A percentile compares a stretch with the other conserved stretches of the same genome.
Evolutionary conservation across 1,140 invertebrate species (phyloP).

Genomic region (Anastatus disparis): DNA sequence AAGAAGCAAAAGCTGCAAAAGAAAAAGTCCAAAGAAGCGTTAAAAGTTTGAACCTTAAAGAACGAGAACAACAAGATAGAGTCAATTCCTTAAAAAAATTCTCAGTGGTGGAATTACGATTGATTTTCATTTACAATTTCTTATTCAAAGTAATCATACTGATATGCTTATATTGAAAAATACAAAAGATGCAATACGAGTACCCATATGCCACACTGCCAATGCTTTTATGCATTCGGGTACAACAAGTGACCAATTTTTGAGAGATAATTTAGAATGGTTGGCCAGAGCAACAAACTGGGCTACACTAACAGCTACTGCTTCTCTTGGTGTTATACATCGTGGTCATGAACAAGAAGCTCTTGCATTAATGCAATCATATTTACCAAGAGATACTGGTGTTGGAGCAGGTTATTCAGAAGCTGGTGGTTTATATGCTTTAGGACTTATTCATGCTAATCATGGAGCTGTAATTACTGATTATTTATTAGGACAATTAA

Average conservation of each 20-base stretch:
- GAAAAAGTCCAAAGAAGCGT: constrained; percentile 63
- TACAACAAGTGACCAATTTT: constrained; percentile 93
- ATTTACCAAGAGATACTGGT: constrained; percentile 95
- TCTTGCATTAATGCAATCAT: constrained; percentile 95
- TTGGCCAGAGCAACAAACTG: constrained; percentile 97
- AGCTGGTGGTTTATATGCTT: constrained; percentile 96
- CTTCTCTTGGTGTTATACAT: constrained; percentile 98
- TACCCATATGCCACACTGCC: constrained; percentile 97
- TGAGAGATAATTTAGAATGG: constrained; percentile 98
- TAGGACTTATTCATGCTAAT: constrained; percentile 98
- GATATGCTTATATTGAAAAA: constrained; percentile 97
- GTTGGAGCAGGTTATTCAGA: constrained; percentile 96
- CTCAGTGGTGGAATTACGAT: constrained; percentile 96
- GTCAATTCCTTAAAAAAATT: constrained; percentile 92
- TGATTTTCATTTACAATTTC: constrained; percentile 95
- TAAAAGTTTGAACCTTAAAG: constrained; percentile 77
- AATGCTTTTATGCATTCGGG: constrained; percentile 99
- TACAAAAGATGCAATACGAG: constrained; percentile 96
- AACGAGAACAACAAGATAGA: constrained; percentile 85
- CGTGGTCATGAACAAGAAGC: constrained; percentile 91
- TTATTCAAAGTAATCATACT: constrained; percentile 98
- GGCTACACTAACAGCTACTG: constrained; percentile 98
- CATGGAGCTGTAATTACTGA: constrained; percentile 97
- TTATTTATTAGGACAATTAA: constrained; percentile 93
- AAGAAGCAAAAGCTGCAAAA: constrained; percentile 64